phyloP scores from a whole-genome alignment of 2,797 vertebrate genomes.

The Pithecia hirsuta region DNA sequence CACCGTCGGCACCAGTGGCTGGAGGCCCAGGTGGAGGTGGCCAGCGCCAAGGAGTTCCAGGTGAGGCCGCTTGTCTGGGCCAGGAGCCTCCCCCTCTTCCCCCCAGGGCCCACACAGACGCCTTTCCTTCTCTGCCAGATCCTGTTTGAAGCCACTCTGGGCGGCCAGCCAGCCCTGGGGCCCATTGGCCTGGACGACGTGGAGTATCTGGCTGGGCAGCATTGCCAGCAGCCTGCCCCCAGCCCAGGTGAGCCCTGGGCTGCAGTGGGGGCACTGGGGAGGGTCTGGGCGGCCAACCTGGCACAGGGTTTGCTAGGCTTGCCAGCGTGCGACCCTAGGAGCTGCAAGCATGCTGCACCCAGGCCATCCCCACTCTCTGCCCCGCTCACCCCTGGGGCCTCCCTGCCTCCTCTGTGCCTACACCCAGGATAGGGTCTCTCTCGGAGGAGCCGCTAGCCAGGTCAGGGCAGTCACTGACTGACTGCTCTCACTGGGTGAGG shows the following conservation, averaged over 20 bases:
- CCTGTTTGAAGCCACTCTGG: conserved; percentile 89
- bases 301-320: not conserved
- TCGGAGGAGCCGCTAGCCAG: not conserved
- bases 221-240: conserved; percentile 75
- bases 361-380: not conserved
- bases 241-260: conserved; percentile 64
- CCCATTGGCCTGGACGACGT: conserved; percentile 92
- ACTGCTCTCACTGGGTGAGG: fast-evolving
- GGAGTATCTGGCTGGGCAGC: conserved; percentile 79
- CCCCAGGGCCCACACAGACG: fast-evolving
- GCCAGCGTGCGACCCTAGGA: fast-evolving
- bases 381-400: not conserved
- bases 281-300: not conserved
- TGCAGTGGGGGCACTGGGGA: not conserved
- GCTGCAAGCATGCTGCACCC: not conserved
- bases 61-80: not conserved
- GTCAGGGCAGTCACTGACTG: fast-evolving
- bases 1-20: conserved; percentile 77
- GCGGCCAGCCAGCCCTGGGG: conserved; percentile 80
- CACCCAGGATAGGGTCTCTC: not conserved
- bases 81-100: fast-evolving
- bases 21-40: conserved; percentile 42
- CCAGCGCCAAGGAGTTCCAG: conserved; percentile 80
- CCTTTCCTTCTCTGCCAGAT: conserved; percentile 83
- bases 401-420: no score